Base-by-base conservation (phyloP, 2,888 invertebrate species). In the Stratiomys singularior region DNA sequence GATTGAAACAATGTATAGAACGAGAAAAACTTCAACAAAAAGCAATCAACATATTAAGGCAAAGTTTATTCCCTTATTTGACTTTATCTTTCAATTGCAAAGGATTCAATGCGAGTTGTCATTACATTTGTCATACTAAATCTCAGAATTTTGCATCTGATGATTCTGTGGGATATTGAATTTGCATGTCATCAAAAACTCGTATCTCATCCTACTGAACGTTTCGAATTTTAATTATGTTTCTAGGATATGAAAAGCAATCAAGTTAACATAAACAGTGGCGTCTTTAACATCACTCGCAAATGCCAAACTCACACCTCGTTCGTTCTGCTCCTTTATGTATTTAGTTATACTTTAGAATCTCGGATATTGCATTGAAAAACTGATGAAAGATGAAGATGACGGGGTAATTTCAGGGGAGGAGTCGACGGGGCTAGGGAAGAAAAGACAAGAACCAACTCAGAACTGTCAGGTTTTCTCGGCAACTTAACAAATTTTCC, bases 221-320 rank as follows among this genome's bases (percentile, higher is more conserved):
- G 37, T 21, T n/a, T 21, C 46, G 28, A 27, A 47, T 71, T 52
- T 47, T 47, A 71, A 71, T 71, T 71, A 71, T 47, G 47, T 52
- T 71, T 71, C 71, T 11, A 13, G 71, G 25, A 52, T 71, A 47
- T 71, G 71, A 52, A 71, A 27, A 71, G 71, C 71, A 52, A 71
- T 71, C 52, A 71, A 71, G 15, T 71, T 52, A 46, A 52, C 71
- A 71, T 71, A 71, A 47, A 71, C 52, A 71, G 47, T 1, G 27
- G 25, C 27, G 11, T 67, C 46, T 25, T 47, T 69, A 47, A 28
- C 46, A 52, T 71, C 47, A 71, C 71, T 64, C 28, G 64, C 30
- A 18, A 64, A 64, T 64, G 27, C 64, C 11, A 64, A 64, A 64
- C 64, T n/a, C 64, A 64, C 11, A 15, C 58, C 25, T 9, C 58